phyloP scores from a whole-genome alignment of 2,797 vertebrate genomes.

The Melanotaenia parkinsoni region DNA sequence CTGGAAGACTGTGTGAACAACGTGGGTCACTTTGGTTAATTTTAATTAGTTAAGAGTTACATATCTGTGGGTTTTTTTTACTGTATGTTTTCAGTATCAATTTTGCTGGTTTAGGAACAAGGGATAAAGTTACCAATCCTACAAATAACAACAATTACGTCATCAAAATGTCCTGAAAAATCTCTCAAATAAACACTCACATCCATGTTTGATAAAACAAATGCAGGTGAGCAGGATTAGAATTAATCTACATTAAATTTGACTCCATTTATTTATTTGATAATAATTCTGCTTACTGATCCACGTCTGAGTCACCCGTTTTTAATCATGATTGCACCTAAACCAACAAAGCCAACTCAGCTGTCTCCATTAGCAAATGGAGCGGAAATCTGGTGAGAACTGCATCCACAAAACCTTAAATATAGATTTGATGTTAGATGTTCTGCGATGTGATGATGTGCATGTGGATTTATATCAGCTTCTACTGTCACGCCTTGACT shows the following conservation, averaged over 20 bases:
- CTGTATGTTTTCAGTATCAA: background rate
- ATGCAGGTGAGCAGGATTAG: no score
- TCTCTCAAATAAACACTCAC: background rate
- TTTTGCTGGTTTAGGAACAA: background rate
- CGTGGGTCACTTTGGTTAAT: conserved; percentile 76
- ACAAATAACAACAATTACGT: no score
- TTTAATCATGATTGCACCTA: no score
- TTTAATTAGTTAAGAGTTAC: background rate
- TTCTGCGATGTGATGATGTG: background rate
- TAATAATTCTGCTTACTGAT: no score
- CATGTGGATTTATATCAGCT: background rate
- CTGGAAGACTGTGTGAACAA: conserved; percentile 84
- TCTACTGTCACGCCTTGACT: background rate
- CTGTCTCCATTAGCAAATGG: background rate
- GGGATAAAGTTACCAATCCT: background rate
- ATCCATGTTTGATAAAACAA: background rate
- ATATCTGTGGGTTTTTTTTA: background rate
- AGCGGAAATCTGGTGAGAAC: background rate
- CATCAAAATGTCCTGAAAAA: background rate
- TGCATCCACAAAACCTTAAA: background rate
- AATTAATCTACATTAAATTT: no score
- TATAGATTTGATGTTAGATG: background rate
- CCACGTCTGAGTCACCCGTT: no score
- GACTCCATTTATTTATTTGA: no score
- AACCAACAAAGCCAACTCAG: no score